Evolutionary conservation across 2,888 invertebrate species (phyloP), one percentile per base, ranked within the genome.

Genomic region (Tipula confusa): DNA sequence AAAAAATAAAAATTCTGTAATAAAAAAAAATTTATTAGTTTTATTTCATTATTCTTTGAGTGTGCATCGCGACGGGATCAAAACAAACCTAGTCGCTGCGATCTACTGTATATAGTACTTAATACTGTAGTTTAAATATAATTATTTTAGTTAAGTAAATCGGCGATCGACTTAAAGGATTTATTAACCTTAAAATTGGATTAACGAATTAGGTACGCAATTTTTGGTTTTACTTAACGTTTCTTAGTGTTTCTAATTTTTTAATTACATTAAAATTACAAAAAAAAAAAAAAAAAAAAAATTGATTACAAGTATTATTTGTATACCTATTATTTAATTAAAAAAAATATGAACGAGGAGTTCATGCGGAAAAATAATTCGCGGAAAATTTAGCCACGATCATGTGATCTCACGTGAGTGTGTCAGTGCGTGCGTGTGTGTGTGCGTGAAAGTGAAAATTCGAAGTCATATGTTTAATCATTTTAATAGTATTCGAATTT

Each of bases 1-100:
- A n/a, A n/a, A n/a, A n/a, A n/a, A n/a, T n/a, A n/a, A 64, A 64
- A 64, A 64, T 64, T 64, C 64, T 64, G 64, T 64, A 64, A 64
- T 24, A 64, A 64, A 64, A 64, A 9, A 64, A 64, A 24, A 64
- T 24, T 64, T 64, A 64, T 64, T 64, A 64, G 64, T 64, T 64
- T 6, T 9, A 64, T 9, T 64, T 64, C 64, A 64, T 64, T 64
- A 64, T 64, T 64, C 9, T 64, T 24, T 24, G 64, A 64, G 64
- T 64, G 64, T 24, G 64, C 64, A 24, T 64, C 64, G 64, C 24
- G 64, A 64, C 64, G 64, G 18, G 64, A 64, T 64, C 24, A 24
- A 24, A 24, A 64, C 64, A 11, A 64, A 64, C 24, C 64, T 18
- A 7, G 64, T 64, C 64, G 64, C 64, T 64, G 24, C 24, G 64